Conservation (phyloP, 2,797 vertebrate genomes). For the Enteromius mattozi region DNA sequence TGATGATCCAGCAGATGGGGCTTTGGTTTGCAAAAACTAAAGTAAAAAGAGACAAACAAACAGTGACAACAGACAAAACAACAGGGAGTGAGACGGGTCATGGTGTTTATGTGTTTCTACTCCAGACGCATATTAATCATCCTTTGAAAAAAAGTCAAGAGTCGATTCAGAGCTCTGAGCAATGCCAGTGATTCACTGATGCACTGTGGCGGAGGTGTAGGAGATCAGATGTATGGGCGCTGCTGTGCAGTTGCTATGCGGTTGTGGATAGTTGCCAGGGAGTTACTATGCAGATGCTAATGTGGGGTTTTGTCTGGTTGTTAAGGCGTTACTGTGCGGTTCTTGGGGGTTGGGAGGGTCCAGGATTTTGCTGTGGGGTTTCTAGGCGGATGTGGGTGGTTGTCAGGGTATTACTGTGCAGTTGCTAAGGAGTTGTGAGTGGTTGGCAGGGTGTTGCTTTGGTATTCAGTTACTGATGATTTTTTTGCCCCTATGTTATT, state of each 20-base stretch:
- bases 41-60: slow-evolving; percentile 57
- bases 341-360: neutral
- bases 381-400: neutral
- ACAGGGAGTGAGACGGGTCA: slow-evolving; percentile 41
- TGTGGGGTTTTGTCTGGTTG: neutral
- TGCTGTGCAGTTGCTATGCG: neutral
- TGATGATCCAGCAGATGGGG: slow-evolving; percentile 66
- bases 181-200: slow-evolving; percentile 13
- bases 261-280: neutral
- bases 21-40: slow-evolving; percentile 55
- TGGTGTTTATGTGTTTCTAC: slow-evolving; percentile 22
- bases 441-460: neutral
- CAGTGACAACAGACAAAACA: slow-evolving; percentile 59
- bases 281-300: slow-evolving; percentile 9
- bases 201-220: neutral
- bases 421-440: neutral
- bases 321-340: neutral
- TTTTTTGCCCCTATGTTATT: neutral
- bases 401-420: neutral
- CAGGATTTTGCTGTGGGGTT: neutral
- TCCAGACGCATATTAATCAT: slow-evolving; percentile 42
- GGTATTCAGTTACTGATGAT: too few species aligned
- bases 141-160: slow-evolving; percentile 12
- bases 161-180: slow-evolving; percentile 16
- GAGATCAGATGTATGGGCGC: neutral